Evolutionary conservation across 1,140 invertebrate genomes (phyloP).

Genomic region (Drosophila sturtevanti): DNA sequence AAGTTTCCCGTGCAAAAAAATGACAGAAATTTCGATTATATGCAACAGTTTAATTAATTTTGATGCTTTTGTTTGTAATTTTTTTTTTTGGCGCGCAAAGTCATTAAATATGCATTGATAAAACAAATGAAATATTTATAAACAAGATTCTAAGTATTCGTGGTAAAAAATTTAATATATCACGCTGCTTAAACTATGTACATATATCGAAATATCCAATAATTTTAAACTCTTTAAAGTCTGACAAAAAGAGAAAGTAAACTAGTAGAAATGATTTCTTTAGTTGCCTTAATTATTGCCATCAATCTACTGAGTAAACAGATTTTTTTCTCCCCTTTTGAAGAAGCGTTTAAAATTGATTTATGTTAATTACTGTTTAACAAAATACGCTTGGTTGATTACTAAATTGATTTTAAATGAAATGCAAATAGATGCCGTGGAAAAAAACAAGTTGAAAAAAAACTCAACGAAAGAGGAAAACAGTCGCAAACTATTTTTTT

Average conservation of each 20-base stretch:
- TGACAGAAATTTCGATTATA: conserved; percentile 22
- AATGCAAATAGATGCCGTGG: conserved; percentile 50
- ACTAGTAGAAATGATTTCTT: background rate
- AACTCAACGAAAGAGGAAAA: conserved; percentile 17
- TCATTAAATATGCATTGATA: conserved; percentile 32
- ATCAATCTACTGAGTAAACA: conserved; percentile 57
- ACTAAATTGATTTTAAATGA: conserved; percentile 77
- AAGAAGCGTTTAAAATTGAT: conserved; percentile 63
- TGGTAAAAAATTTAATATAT: background rate
- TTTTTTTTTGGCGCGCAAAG: conserved; percentile 4
- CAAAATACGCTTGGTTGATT: conserved; percentile 66
- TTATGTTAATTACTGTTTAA: conserved; percentile 80
- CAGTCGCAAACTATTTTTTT: conserved; percentile 54
- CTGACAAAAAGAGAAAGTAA: background rate
- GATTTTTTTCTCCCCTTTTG: conserved; percentile 32
- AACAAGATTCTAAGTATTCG: background rate
- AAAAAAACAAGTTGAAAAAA: conserved; percentile 23
- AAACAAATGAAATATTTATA: conserved; percentile 21
- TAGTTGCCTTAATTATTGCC: conserved; percentile 57
- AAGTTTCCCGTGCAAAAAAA: background rate
- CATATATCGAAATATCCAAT: background rate
- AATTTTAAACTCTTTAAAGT: no score
- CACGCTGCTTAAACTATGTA: conserved; percentile 6
- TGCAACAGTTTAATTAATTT: conserved; percentile 61
- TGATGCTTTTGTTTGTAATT: conserved; percentile 31